Base-by-base conservation (phyloP, 2,888 invertebrate species). In the Ypsolopha scabrella region DNA sequence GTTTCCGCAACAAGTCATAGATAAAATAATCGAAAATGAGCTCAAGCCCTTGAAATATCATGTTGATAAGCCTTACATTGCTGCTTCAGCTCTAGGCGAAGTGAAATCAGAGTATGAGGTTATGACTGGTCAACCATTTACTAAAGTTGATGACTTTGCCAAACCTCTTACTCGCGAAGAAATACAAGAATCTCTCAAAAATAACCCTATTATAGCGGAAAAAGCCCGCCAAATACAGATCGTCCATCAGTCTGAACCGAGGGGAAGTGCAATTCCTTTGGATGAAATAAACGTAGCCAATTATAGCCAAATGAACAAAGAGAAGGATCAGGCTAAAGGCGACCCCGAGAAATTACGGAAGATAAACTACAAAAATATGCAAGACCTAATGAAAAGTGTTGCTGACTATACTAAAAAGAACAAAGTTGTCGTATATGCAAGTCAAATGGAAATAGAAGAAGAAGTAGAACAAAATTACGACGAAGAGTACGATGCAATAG, bases 81-180 rank as follows among this genome's bases (percentile, higher is more conserved):
- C 74, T 11, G 77, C 85, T n/a, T 77, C 78, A 2, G 58, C 56
- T 24, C 55, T 71, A 10, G 80, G 77, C 1, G 67, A 70, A 55
- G 58, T 77, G 1, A 77, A 73, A 58, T 70, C 81, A 0, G 85
- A 85, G 54, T 78, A 77, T 55, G 85, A 85, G 58, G 79, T 86
- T 6, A 81, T 86, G 85, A 70, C 77, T 41, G 85, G 85, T 1
- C 86, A 86, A 55, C 86, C 86, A 2, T 86, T 86, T 56, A 80
- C 80, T 6, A 58, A 71, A 50, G 57, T 83, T 43, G 73, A 70
- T 44, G 77, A 80, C 48, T 61, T 66, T n/a, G 69, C 61, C 34
- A 74, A 64, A 51, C 83, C 81, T 7, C 58, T 81, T 10, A 64
- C 70, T 1, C 47, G 49, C 0, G 71, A 79, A 48, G 76, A 83